Percentiles rank a stretch among this genome's conserved stretches.
phyloP scores from a whole-genome alignment of 2,888 invertebrate genomes.

The Cataglyphis rosenhaueri region DNA sequence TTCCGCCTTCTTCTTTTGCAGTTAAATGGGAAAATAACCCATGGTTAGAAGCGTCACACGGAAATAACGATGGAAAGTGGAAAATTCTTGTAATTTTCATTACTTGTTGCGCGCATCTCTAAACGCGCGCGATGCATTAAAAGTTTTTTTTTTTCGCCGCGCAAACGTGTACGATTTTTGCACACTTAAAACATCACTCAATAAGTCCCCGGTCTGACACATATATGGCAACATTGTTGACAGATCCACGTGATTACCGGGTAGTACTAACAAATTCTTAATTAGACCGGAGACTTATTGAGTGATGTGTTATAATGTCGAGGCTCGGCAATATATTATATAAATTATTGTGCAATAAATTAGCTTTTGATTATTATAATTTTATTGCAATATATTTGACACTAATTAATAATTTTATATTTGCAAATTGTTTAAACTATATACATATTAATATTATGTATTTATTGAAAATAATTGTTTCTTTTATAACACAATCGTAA shows the following conservation, averaged over 20 bases:
- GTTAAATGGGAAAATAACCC: conserved; percentile 55
- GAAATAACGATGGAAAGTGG: conserved; percentile 61
- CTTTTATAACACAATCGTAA: not conserved
- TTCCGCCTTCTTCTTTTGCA: conserved; percentile 43
- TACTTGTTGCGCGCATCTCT: conserved; percentile 11
- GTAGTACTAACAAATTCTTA: too few species aligned
- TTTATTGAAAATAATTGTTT: not conserved
- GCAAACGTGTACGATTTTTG: not conserved
- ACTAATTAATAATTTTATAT: not conserved
- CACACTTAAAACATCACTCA: not conserved
- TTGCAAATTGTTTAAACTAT: not conserved
- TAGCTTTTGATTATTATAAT: not conserved
- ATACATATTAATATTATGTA: not conserved
- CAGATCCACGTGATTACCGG: too few species aligned
- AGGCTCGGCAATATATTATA: not conserved
- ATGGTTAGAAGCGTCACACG: conserved; percentile 10
- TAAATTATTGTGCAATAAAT: not conserved
- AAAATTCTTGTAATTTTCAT: conserved; percentile 67
- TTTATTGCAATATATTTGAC: not conserved
- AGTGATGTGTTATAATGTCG: not conserved
- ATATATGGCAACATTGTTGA: too few species aligned
- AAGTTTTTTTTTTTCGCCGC: conserved; percentile 7
- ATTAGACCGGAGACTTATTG: too few species aligned
- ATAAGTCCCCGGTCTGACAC: too few species aligned
- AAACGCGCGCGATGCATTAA: not conserved